Evolutionary conservation across 2,888 invertebrate genomes (phyloP).

Genomic region (Acrocera orbiculus): DNA sequence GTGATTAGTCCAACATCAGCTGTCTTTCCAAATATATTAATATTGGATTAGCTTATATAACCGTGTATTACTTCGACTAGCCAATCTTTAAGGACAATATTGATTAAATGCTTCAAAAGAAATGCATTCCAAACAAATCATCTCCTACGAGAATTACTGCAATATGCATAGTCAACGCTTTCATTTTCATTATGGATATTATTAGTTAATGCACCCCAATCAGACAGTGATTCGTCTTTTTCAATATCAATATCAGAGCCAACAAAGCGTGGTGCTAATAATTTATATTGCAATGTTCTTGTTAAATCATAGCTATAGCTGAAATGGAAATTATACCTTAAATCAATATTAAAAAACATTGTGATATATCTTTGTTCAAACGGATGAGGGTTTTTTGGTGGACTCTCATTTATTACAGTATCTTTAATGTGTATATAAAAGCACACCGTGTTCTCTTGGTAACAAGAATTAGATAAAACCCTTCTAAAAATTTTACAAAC

Average conservation of each 20-base stretch:
- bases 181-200: conserved; percentile 24
- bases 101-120: conserved; percentile 56
- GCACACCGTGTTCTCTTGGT: conserved; percentile 88
- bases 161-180: conserved; percentile 47
- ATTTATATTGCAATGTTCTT: conserved; percentile 82
- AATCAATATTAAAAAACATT: conserved; percentile 92
- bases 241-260: conserved; percentile 35
- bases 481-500: conserved; percentile 82
- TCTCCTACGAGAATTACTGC: conserved; percentile 57
- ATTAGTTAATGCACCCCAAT: conserved; percentile 27
- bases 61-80: conserved; percentile 87
- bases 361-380: conserved; percentile 86
- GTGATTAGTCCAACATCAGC: conserved; percentile 81
- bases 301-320: conserved; percentile 39
- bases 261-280: conserved; percentile 58
- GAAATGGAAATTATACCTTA: conserved; percentile 96
- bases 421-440: conserved; percentile 89
- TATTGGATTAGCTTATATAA: conserved; percentile 79
- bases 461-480: conserved; percentile 87
- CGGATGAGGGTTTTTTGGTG: conserved; percentile 43
- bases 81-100: conserved; percentile 70
- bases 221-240: conserved; percentile 25
- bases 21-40: conserved; percentile 76
- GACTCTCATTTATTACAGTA: conserved; percentile 40
- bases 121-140: conserved; percentile 95